Conservation (phyloP, 1,140 invertebrate species). For the Camponotus floridanus region DNA sequence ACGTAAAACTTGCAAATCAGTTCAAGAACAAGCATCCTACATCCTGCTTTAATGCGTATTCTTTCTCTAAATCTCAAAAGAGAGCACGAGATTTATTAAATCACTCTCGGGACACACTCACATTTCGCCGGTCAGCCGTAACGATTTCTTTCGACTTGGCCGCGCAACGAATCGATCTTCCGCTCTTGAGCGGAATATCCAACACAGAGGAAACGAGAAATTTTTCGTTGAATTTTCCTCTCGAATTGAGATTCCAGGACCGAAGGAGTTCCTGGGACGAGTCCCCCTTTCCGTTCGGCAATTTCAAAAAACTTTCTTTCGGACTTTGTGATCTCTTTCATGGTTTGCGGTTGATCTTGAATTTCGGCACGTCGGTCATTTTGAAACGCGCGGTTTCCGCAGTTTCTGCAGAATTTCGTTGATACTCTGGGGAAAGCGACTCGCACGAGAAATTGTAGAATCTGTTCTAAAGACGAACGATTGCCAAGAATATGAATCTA, state of each 20-base stretch:
- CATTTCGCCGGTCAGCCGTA: slow-evolving; percentile 14
- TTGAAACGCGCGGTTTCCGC: neutral
- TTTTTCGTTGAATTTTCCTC: slow-evolving; percentile 36
- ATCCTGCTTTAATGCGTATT: slow-evolving; percentile 44
- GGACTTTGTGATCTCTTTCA: slow-evolving; percentile 19
- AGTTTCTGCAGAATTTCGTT: neutral
- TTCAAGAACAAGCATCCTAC: neutral
- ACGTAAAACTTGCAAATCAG: slow-evolving; percentile 63
- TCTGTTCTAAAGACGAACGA: neutral
- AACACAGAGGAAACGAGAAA: slow-evolving; percentile 2
- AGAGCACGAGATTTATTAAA: slow-evolving; percentile 27
- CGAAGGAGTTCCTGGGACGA: neutral
- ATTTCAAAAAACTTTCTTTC: slow-evolving; percentile 32
- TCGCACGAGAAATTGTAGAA: neutral
- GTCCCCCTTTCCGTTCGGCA: slow-evolving; percentile 2
- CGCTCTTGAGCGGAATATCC: neutral
- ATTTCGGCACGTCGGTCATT: slow-evolving; percentile 33
- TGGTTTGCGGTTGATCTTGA: slow-evolving; percentile 9
- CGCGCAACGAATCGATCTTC: slow-evolving; percentile 15
- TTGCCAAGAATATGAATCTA: neutral
- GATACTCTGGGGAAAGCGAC: neutral
- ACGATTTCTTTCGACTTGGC: slow-evolving; percentile 8
- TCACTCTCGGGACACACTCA: slow-evolving; percentile 22
- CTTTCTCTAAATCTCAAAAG: neutral
- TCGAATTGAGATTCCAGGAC: slow-evolving; percentile 26